Conservation (phyloP, 1,140 invertebrate species). For the Cyrtorhinus lividipennis region DNA sequence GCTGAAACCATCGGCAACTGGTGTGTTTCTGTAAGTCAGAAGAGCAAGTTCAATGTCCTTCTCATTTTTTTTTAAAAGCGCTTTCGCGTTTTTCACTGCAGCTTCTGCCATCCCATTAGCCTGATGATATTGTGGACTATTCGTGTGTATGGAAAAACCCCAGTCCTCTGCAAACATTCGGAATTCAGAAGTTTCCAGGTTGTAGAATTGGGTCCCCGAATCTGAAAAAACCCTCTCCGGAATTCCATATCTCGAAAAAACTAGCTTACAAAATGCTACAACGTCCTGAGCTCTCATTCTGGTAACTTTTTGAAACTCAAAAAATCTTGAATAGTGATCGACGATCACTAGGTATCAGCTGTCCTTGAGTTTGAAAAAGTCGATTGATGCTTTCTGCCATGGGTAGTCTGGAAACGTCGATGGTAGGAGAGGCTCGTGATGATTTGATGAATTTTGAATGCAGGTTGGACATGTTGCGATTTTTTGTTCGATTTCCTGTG, state of each 20-base stretch:
- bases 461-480: neutral
- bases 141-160: neutral
- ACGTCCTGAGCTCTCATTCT: neutral
- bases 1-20: neutral
- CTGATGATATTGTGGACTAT: neutral
- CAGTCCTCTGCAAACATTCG: neutral
- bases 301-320: neutral
- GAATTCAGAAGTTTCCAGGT: no score
- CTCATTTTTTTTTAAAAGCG: neutral
- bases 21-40: neutral
- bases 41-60: neutral
- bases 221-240: neutral
- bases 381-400: neutral
- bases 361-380: neutral
- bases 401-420: neutral
- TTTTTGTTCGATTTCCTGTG: neutral
- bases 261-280: neutral
- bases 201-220: neutral
- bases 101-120: no score
- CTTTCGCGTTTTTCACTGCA: neutral
- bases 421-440: neutral
- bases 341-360: neutral
- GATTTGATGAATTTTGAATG: neutral
- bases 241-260: neutral
- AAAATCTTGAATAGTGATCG: neutral